Evolutionary conservation across 2,113 vertebrate species (phyloP).

Genomic region (Perognathus longimembris): DNA sequence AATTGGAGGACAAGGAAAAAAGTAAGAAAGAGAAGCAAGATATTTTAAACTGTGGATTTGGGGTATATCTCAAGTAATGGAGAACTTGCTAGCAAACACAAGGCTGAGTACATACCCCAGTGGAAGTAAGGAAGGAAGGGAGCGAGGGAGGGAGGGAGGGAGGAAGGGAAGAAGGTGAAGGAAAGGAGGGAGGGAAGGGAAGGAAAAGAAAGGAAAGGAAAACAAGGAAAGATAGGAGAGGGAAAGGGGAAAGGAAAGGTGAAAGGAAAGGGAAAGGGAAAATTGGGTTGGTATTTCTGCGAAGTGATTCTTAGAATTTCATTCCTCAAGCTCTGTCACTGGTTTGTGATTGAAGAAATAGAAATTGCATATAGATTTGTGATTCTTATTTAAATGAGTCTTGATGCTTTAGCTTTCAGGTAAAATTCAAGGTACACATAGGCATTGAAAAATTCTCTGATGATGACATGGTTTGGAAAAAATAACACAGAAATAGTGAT

Average conservation of each 20-base stretch:
- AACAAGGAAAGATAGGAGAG: too few relatives aligned
- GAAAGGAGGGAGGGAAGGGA: too few relatives aligned
- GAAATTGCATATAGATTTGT: neutral
- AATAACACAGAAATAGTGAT: slow-evolving; percentile 25
- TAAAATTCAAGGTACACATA: neutral
- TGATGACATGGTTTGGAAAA: neutral
- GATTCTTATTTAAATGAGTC: neutral
- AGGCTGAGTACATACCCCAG: too few relatives aligned
- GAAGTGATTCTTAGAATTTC: slow-evolving; percentile 14
- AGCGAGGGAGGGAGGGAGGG: too few relatives aligned
- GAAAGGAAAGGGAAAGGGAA: neutral
- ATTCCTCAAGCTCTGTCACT: neutral
- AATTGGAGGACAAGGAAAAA: neutral
- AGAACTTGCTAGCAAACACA: too few relatives aligned
- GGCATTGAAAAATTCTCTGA: neutral
- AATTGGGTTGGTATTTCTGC: neutral
- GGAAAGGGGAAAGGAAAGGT: too few relatives aligned
- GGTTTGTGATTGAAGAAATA: neutral
- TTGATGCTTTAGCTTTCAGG: neutral
- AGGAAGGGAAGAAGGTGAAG: too few relatives aligned
- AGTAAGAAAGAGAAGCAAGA: neutral
- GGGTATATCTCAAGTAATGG: too few relatives aligned
- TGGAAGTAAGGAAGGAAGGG: too few relatives aligned
- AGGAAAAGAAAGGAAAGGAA: too few relatives aligned
- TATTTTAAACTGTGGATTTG: neutral